Percentiles rank a stretch among this genome's conserved stretches.
phyloP scores from a whole-genome alignment of 2,797 vertebrate genomes.

The Phoxinus dragarum region DNA sequence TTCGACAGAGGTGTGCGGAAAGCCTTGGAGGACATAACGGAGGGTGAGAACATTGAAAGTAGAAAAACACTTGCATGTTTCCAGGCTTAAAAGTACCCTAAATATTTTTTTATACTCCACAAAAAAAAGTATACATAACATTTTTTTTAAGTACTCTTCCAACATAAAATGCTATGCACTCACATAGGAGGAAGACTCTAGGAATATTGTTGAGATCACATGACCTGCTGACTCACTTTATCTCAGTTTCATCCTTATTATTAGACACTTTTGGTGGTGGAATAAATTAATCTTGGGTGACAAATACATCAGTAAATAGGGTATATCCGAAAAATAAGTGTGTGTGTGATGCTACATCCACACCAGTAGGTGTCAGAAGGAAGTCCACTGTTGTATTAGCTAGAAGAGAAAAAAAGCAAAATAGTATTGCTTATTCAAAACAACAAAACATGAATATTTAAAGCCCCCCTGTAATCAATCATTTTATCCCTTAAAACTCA shows the following conservation, averaged over 20 bases:
- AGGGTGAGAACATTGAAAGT: slow-evolving; percentile 79
- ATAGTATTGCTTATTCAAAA: background rate
- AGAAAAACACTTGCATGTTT: background rate
- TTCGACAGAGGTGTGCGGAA: slow-evolving; percentile 97
- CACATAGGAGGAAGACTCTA: background rate
- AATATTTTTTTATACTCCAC: background rate
- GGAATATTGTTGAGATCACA: background rate
- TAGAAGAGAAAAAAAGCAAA: background rate
- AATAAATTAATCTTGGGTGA: background rate
- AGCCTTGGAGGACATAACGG: slow-evolving; percentile 96
- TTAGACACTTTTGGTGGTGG: background rate
- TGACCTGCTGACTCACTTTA: background rate
- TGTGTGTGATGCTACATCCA: background rate
- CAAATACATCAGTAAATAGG: background rate
- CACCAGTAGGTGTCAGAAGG: background rate
- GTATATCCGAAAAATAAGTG: background rate
- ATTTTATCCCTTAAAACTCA: too few species aligned
- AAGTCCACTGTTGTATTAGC: background rate
- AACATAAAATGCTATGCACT: background rate
- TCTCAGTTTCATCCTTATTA: background rate
- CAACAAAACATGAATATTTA: background rate
- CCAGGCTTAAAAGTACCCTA: background rate
- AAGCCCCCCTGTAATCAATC: too few species aligned
- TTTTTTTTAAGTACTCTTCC: background rate
- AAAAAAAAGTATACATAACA: background rate